These are phyloP conservation scores for Patiria miniata DNA, from an alignment of 35 echinoderm and acorn worm genomes.

Conservation along the genomic window DNA sequence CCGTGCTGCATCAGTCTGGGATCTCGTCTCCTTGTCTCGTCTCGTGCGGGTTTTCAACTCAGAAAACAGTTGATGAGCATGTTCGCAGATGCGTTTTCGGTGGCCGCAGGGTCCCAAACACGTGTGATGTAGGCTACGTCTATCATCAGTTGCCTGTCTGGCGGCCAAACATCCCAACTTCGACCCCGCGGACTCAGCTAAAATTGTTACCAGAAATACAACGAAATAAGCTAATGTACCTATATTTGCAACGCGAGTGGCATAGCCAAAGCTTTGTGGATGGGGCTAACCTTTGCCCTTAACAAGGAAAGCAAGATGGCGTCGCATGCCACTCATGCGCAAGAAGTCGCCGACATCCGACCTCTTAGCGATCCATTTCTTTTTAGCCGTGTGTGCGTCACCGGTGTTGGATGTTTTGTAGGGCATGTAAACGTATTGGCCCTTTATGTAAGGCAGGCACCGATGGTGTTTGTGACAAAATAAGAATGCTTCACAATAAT, in stretches of 20 bases:
- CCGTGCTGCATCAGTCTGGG: no score
- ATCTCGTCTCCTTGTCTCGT: no score
- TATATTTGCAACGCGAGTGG: not conserved
- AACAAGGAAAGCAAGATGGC: not conserved
- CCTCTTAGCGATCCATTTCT: not conserved
- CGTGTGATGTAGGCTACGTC: not conserved
- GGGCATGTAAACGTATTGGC: no score
- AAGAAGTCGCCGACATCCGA: not conserved
- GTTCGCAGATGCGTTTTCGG: not conserved
- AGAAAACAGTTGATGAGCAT: conserved; percentile 12
- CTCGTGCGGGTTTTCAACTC: not conserved
- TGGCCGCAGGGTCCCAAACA: not conserved
- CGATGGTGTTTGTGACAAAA: no score
- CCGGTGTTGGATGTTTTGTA: no score
- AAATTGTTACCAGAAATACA: conserved; percentile 23
- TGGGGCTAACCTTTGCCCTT: not conserved
- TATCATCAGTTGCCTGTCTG: conserved; percentile 1
- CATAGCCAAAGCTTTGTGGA: conserved; percentile 5
- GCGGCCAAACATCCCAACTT: not conserved
- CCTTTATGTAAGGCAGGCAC: no score
- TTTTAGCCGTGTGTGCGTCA: no score
- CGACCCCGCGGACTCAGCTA: not conserved
- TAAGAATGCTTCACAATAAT: no score
- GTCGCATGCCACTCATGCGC: conserved; percentile 18
- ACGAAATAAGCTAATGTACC: not conserved